Evolutionary conservation across 92 coral and sea anemone genomes (phyloP).

Genomic region (Actinostola sp.): DNA sequence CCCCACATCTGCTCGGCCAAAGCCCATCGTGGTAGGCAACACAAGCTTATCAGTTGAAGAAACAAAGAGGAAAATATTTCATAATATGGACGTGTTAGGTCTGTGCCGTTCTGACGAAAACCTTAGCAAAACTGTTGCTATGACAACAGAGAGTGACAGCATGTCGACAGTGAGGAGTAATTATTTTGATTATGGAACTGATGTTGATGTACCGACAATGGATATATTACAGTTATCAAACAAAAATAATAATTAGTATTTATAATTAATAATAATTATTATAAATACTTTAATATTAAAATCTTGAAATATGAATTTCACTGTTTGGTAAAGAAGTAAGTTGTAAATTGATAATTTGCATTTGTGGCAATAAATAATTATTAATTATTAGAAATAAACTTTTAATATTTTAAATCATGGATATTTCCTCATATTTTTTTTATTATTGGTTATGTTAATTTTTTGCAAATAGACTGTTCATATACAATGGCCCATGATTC

Average conservation of each 20-base stretch:
- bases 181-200: constrained; percentile 92
- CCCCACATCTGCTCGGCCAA: constrained; percentile 28
- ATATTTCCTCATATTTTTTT: no score
- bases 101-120: constrained; percentile 35
- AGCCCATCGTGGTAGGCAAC: constrained; percentile 12
- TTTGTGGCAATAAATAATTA: no score
- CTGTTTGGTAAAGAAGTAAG: no score
- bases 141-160: not conserved
- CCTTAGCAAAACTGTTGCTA: not conserved
- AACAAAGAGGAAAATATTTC: constrained; percentile 49
- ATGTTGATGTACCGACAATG: constrained; percentile 51
- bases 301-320: no score
- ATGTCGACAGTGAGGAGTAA: constrained; percentile 78
- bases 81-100: constrained; percentile 68
- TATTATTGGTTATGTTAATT: no score
- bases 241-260: not conserved
- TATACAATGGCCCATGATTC: no score
- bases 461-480: no score
- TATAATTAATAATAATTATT: no score
- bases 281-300: no score
- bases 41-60: constrained; percentile 38
- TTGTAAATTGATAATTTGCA: no score
- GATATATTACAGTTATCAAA: not conserved
- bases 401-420: no score
- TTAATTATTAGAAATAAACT: no score